A percentile compares a stretch with the other conserved stretches of the same genome.
Conservation (phyloP, 2,888 invertebrate species). For the Perdita meconis region DNA sequence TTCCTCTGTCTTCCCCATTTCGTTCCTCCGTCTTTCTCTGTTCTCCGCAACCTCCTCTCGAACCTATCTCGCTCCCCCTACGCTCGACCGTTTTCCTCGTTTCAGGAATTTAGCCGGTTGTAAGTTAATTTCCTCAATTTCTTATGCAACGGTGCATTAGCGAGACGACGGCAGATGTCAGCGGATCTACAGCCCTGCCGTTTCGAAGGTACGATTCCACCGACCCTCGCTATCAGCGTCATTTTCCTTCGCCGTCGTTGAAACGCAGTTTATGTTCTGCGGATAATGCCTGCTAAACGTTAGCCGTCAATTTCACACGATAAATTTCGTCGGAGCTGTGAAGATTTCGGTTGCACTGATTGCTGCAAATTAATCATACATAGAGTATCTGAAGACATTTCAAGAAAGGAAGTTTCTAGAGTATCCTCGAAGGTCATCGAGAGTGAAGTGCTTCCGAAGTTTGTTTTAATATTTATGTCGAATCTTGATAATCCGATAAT, state of each 20-base stretch:
- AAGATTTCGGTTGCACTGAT: not conserved
- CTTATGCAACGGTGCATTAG: conserved; percentile 71
- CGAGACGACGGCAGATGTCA: conserved; percentile 67
- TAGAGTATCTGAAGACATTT: no score
- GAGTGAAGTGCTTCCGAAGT: no score
- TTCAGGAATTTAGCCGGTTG: conserved; percentile 65
- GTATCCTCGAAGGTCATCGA: no score
- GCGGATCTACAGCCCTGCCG: conserved; percentile 31
- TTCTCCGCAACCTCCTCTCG: conserved; percentile 22
- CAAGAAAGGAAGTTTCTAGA: no score
- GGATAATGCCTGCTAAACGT: conserved; percentile 47
- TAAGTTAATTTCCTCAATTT: conserved; percentile 73
- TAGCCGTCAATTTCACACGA: conserved; percentile 34
- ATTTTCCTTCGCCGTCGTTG: conserved; percentile 32
- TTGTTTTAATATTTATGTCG: not conserved
- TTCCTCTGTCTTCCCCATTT: conserved; percentile 38
- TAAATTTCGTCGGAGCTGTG: not conserved
- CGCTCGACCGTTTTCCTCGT: conserved; percentile 53
- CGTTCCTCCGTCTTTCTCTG: conserved; percentile 22
- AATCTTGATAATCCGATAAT: no score
- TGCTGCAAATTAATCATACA: not conserved
- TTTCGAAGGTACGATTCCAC: conserved; percentile 27
- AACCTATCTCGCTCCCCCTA: conserved; percentile 32
- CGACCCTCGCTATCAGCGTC: conserved; percentile 28
- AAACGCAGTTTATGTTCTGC: conserved; percentile 52